Percentiles rank a stretch among this genome's conserved stretches.
Conservation (phyloP, 2,888 invertebrate genomes). For the Noctuana brunneofusca region DNA sequence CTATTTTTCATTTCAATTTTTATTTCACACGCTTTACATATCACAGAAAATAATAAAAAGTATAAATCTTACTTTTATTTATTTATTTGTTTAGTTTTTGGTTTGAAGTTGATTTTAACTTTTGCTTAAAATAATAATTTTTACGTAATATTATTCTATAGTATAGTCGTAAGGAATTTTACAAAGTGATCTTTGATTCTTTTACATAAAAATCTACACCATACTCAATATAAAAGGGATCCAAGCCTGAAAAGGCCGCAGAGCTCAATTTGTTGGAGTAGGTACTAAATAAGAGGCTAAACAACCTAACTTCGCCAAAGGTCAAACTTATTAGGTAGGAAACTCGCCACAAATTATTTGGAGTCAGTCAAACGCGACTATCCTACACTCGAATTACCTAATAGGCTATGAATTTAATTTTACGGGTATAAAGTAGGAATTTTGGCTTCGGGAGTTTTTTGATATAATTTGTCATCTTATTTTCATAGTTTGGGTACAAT, state of each 20-base stretch:
- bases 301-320: conserved; percentile 30
- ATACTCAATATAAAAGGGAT: not conserved
- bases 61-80: too few relatives aligned
- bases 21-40: too few relatives aligned
- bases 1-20: too few relatives aligned
- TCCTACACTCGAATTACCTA: conserved; percentile 32
- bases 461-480: too few relatives aligned
- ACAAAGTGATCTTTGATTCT: not conserved
- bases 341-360: conserved; percentile 37
- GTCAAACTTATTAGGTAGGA: conserved; percentile 37
- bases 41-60: too few relatives aligned
- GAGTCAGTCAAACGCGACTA: conserved; percentile 31
- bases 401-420: conserved; percentile 13
- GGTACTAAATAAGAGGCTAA: conserved; percentile 19
- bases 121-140: too few relatives aligned
- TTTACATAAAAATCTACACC: not conserved
- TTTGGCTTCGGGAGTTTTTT: too few relatives aligned
- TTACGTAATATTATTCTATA: too few relatives aligned
- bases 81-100: too few relatives aligned
- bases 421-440: too few relatives aligned
- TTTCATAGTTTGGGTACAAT: too few relatives aligned
- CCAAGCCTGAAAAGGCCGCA: conserved; percentile 5
- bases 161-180: not conserved
- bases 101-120: too few relatives aligned
- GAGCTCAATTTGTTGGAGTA: conserved; percentile 21